These are phyloP conservation scores for Torymus texanus DNA, from an alignment of 2,888 invertebrate genomes.

Conservation along the genomic window DNA sequence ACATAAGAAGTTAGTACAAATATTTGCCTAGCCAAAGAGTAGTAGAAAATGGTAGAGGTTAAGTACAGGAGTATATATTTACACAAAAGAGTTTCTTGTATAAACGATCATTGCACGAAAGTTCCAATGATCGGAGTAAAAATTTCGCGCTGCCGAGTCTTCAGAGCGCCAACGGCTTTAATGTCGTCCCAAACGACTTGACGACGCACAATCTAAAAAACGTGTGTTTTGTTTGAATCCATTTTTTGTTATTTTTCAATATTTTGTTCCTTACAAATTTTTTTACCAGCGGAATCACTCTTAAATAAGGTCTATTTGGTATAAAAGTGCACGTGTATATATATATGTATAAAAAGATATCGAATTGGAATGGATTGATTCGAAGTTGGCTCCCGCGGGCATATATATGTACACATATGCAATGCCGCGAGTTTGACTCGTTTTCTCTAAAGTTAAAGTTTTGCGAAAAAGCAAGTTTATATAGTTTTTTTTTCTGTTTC, in stretches of 20 bases:
- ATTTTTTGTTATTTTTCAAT: constrained; percentile 6
- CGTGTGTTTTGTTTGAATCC: constrained; percentile 2
- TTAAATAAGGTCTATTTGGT: constrained; percentile 59
- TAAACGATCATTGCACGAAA: constrained; percentile 48
- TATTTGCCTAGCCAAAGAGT: constrained; percentile 47
- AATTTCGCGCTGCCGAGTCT: constrained; percentile 13
- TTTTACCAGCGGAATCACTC: constrained; percentile 42
- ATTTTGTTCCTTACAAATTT: constrained; percentile 22
- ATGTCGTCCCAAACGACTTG: constrained; percentile 16
- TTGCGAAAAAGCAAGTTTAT: constrained; percentile 46
- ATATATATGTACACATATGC: constrained; percentile 32
- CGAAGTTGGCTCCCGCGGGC: constrained; percentile 52
- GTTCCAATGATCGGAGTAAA: constrained; percentile 38
- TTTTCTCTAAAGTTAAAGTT: constrained; percentile 39
- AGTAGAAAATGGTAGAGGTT: constrained; percentile 49
- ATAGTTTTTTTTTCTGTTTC: too few species aligned
- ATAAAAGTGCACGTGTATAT: constrained; percentile 63
- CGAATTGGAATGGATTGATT: constrained; percentile 63
- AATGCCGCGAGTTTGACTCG: constrained; percentile 40
- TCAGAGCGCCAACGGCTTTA: background rate
- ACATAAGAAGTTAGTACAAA: constrained; percentile 47
- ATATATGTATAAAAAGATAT: constrained; percentile 56
- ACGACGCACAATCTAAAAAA: constrained; percentile 1
- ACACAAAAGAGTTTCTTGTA: constrained; percentile 54
- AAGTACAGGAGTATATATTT: constrained; percentile 57